A percentile compares a stretch with the other conserved stretches of the same genome.
Conservation (phyloP, 2,113 vertebrate genomes). For the Colinus virginianus region DNA sequence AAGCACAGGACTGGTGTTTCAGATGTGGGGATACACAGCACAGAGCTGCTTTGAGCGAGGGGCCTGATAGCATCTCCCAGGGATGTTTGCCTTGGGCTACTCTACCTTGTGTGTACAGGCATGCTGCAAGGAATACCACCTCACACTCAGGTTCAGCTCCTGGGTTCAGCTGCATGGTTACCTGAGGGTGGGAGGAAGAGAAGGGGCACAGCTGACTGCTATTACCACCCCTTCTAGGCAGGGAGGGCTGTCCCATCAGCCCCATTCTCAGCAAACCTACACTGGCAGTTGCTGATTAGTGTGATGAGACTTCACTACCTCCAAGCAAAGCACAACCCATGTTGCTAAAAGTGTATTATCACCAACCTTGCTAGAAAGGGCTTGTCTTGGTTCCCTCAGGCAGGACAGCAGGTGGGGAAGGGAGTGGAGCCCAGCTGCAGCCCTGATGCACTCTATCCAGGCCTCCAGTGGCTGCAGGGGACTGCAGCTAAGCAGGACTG, state of each 20-base stretch:
- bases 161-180: background rate
- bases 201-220: background rate
- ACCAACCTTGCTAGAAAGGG: background rate
- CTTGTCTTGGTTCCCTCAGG: background rate
- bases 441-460: rapidly evolving
- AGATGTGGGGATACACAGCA: background rate
- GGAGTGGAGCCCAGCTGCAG: rapidly evolving
- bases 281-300: background rate
- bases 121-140: background rate
- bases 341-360: background rate
- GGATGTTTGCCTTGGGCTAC: background rate
- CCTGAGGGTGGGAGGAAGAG: background rate
- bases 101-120: background rate
- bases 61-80: background rate
- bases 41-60: background rate
- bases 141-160: background rate
- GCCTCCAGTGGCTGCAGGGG: background rate
- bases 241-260: background rate
- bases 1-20: background rate
- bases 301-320: background rate
- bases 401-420: background rate
- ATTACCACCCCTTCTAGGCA: background rate
- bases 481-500: background rate
- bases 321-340: background rate
- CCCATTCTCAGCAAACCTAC: background rate